These are phyloP conservation scores for Lasioglossum lativentre DNA, from an alignment of 2,888 invertebrate genomes.

Conservation along the genomic window DNA sequence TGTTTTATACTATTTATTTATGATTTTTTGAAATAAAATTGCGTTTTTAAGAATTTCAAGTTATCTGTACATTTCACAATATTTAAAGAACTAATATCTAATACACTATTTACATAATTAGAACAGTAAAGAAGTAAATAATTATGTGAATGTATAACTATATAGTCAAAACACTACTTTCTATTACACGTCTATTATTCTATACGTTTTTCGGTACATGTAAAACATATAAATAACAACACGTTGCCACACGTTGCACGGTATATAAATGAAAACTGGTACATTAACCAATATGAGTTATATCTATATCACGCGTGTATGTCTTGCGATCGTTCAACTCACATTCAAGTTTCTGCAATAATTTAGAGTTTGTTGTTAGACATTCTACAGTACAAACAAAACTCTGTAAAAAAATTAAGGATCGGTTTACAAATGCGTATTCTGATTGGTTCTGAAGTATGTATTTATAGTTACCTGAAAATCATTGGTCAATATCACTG, in stretches of 20 bases:
- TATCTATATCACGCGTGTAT: neutral
- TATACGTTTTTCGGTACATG: neutral
- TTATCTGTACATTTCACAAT: neutral
- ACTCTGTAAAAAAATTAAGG: neutral
- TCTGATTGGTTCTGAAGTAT: neutral
- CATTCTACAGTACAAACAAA: neutral
- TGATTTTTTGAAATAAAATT: neutral
- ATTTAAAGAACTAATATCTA: neutral
- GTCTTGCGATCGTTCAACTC: neutral
- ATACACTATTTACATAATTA: neutral
- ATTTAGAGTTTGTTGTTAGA: neutral
- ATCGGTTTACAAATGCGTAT: neutral
- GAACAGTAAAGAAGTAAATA: neutral
- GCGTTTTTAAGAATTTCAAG: neutral
- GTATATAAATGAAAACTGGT: neutral
- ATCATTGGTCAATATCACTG: neutral
- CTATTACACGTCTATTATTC: neutral
- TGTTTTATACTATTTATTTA: neutral
- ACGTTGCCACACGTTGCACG: conserved; percentile 1
- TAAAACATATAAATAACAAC: neutral
- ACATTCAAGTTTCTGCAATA: neutral
- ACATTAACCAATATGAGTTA: neutral
- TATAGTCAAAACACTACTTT: neutral
- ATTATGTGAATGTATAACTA: neutral
- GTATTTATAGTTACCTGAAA: neutral